A percentile compares a stretch with the other conserved stretches of the same genome.
phyloP scores from a whole-genome alignment of 1,140 invertebrate genomes.

The Cydia pomonella region DNA sequence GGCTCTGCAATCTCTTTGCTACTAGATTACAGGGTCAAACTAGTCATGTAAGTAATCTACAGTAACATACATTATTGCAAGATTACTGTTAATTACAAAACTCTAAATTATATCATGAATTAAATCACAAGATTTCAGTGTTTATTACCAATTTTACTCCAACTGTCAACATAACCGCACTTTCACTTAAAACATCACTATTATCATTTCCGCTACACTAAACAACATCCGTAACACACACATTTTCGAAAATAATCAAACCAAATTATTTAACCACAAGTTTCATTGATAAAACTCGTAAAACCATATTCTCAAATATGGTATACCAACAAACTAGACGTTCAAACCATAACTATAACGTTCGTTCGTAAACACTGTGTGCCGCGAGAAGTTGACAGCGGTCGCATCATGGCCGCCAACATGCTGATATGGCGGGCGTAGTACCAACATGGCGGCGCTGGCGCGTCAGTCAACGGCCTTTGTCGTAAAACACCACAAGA shows the following conservation, averaged over 20 bases:
- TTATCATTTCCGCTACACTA: background rate
- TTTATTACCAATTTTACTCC: slow-evolving; percentile 33
- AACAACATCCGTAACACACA: slow-evolving; percentile 40
- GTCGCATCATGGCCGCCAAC: slow-evolving; percentile 50
- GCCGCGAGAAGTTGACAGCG: slow-evolving; percentile 58
- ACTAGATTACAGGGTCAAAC: slow-evolving; percentile 24
- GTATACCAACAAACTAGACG: slow-evolving; percentile 47
- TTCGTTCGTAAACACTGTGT: slow-evolving; percentile 67
- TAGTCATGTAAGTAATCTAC: slow-evolving; percentile 17
- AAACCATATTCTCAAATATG: slow-evolving; percentile 44
- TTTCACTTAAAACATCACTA: slow-evolving; percentile 49
- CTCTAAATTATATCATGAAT: background rate
- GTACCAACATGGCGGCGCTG: slow-evolving; percentile 30
- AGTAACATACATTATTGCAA: slow-evolving; percentile 4
- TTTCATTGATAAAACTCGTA: slow-evolving; percentile 56
- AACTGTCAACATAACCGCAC: slow-evolving; percentile 69
- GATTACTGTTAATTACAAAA: background rate
- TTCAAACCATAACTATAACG: slow-evolving; percentile 63
- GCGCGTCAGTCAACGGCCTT: slow-evolving; percentile 68
- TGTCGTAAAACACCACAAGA: slow-evolving; percentile 41
- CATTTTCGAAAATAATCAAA: slow-evolving; percentile 34
- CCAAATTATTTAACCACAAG: slow-evolving; percentile 39
- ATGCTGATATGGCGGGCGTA: slow-evolving; percentile 47
- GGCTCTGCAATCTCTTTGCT: slow-evolving; percentile 40
- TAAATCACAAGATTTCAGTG: background rate